Percentiles rank a stretch among this genome's conserved stretches.
Evolutionary conservation across 1,140 invertebrate species (phyloP).

Genomic region (Caerostris darwini): DNA sequence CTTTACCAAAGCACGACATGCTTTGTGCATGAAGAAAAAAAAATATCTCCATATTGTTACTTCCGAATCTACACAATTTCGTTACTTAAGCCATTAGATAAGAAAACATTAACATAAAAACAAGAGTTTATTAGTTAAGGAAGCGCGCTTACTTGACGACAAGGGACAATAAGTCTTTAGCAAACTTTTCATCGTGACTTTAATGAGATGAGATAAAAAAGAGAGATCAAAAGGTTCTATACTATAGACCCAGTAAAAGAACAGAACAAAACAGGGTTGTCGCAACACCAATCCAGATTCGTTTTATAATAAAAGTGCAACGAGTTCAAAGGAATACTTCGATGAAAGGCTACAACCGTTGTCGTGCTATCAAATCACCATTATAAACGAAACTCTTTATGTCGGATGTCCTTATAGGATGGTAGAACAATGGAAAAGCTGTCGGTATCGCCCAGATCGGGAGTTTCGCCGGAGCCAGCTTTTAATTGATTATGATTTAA

Average conservation of each 20-base stretch:
- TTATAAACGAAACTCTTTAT: conserved; percentile 14
- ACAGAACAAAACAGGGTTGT: too few species aligned
- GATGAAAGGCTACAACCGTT: neutral
- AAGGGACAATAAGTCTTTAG: neutral
- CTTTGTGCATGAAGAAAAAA: too few species aligned
- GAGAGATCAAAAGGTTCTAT: conserved; percentile 12
- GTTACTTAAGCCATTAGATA: neutral
- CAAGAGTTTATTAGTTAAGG: neutral
- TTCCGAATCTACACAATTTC: neutral
- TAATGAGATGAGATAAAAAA: neutral
- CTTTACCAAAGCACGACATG: too few species aligned
- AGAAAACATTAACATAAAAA: neutral
- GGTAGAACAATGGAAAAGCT: neutral
- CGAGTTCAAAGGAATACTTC: neutral
- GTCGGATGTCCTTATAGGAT: neutral
- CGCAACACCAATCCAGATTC: neutral
- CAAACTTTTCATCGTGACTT: neutral
- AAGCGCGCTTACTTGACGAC: neutral
- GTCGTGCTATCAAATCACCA: conserved; percentile 18
- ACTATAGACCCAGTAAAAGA: neutral
- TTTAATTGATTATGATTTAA: conserved; percentile 43
- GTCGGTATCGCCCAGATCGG: neutral
- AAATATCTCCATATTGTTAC: too few species aligned
- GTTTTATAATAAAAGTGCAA: conserved; percentile 8
- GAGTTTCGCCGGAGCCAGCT: neutral